These are phyloP conservation scores for Vollenhovia emeryi DNA, from an alignment of 1,140 invertebrate species.

Conservation along the genomic window DNA sequence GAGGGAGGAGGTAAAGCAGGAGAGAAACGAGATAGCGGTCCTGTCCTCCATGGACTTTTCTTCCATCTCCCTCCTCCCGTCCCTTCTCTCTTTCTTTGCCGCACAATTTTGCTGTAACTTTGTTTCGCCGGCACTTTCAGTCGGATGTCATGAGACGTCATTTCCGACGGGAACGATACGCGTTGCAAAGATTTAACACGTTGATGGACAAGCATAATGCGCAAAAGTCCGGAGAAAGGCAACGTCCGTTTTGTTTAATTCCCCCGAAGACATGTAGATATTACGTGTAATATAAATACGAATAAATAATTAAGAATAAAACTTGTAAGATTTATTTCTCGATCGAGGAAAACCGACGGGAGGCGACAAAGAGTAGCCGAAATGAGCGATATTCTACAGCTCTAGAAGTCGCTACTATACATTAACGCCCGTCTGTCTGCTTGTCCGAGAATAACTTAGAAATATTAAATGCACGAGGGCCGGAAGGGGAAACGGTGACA, in stretches of 20 bases:
- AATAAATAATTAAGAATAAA: not conserved
- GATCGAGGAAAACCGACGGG: not conserved
- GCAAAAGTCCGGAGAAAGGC: conserved; percentile 17
- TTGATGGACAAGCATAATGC: conserved; percentile 43
- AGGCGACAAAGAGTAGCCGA: too few species aligned
- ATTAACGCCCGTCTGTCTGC: conserved; percentile 13
- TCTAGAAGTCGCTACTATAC: not conserved
- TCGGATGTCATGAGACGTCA: conserved; percentile 54
- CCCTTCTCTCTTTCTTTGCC: conserved; percentile 37
- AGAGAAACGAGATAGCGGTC: conserved; percentile 62
- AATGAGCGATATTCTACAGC: conserved; percentile 5
- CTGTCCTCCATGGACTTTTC: conserved; percentile 49
- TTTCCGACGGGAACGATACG: conserved; percentile 43
- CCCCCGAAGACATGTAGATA: not conserved
- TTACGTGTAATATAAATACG: not conserved
- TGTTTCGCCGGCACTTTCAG: conserved; percentile 52
- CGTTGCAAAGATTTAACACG: conserved; percentile 35
- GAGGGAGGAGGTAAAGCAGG: not conserved
- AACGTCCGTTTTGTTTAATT: not conserved
- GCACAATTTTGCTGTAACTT: conserved; percentile 42
- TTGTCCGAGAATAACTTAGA: conserved; percentile 16
- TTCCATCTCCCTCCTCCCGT: conserved; percentile 4
- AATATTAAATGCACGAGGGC: conserved; percentile 37
- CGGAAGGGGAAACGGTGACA: not conserved
- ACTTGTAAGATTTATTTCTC: not conserved